Evolutionary conservation across 2,888 invertebrate species (phyloP), one percentile per base, ranked within the genome.

Genomic region (Scotopteryx bipunctaria): DNA sequence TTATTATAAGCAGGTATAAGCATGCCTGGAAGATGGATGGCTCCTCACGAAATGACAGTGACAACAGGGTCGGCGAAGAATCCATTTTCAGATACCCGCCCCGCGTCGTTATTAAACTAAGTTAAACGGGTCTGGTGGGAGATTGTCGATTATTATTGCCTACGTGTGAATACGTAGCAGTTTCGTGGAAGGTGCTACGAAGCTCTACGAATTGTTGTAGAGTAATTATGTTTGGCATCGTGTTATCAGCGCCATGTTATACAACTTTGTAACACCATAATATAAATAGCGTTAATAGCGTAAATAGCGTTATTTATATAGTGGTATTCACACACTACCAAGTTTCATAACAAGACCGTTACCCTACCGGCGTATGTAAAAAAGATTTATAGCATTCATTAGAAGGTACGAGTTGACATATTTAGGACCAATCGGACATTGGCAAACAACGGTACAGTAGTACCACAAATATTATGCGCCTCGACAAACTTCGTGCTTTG

Each of bases 1-100:
- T 67, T 64, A 68, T 65, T 68, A 68, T 70, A 68, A 70, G 64
- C 70, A 67, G 66, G 64, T 67, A 68, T 54, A 64, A 60, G 48
- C 48, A 35, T 41, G 41, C 49, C 29, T 41, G 47, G 57, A 76
- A 80, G 81, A 81, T 68, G 66, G 74, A 83, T 80, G 67, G 68
- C 62, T 69, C 60, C 65, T 73, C 60, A 59, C 61, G 59, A 69
- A 66, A 69, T 71, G 78, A 76, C 77, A 68, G 65, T 62, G 67
- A 70, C 69, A 68, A 64, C 59, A 52, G 57, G 61, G 55, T 61
- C 56, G 59, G 47, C 23, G 40, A 51, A 56, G 51, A 59, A 63
- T 65, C 64, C 58, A 63, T 61, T 69, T 72, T 66, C 65, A 73
- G 68, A 60, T 57, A 63, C 63, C 21, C 15, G 23, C 29, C 9